Percentiles rank a stretch among this genome's conserved stretches.
Evolutionary conservation across 2,113 vertebrate species (phyloP).

Genomic region (Elachura formosa): DNA sequence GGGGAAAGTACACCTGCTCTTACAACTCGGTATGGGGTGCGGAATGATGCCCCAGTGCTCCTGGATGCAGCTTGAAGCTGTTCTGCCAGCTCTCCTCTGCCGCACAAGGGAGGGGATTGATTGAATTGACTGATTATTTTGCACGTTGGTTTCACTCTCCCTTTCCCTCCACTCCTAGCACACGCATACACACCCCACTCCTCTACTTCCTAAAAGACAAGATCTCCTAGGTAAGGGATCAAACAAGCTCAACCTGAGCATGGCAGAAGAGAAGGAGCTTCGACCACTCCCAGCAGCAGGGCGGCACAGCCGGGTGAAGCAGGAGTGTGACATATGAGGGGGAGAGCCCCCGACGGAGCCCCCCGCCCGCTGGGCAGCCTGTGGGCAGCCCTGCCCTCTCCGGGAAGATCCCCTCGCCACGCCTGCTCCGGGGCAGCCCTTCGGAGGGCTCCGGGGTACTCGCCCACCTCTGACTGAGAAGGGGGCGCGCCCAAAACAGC

Average conservation of each 20-base stretch:
- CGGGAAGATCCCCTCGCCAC: background rate
- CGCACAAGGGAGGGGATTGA: background rate
- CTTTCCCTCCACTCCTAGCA: background rate
- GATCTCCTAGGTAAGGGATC: background rate
- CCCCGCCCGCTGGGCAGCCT: background rate
- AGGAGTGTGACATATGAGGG: background rate
- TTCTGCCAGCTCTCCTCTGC: background rate
- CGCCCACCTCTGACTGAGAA: background rate
- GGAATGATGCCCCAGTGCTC: background rate
- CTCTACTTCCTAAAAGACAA: background rate
- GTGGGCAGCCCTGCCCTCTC: background rate
- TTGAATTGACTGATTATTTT: background rate
- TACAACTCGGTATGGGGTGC: background rate
- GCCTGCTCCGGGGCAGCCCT: background rate
- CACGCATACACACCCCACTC: fast-evolving
- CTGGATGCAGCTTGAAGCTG: background rate
- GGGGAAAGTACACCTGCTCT: background rate
- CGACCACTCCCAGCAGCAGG: background rate
- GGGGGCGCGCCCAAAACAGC: background rate
- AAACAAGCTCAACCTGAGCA: background rate
- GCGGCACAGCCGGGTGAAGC: background rate
- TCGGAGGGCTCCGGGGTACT: background rate
- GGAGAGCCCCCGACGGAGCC: background rate
- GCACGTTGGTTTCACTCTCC: background rate
- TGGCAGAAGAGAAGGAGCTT: background rate